A percentile compares a stretch with the other conserved stretches of the same genome.
Conservation (phyloP, 2,888 invertebrate genomes). For the Zonitis immaculata region DNA sequence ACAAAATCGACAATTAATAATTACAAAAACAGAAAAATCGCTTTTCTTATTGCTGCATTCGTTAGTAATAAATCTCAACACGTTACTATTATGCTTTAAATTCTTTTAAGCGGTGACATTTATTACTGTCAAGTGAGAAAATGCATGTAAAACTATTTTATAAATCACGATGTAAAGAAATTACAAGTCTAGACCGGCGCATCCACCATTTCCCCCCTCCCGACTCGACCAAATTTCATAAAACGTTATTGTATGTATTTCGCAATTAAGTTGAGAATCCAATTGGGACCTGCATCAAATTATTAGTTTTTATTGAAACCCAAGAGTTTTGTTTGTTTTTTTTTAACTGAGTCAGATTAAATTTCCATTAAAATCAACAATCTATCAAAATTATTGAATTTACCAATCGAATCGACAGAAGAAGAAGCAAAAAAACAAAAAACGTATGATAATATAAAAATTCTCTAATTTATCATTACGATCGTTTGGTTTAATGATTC, state of each 20-base stretch:
- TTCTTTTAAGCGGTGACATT: not conserved
- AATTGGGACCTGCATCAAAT: not conserved
- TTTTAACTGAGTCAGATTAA: not conserved
- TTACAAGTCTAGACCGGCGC: not conserved
- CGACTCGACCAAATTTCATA: no score
- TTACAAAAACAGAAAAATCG: not conserved
- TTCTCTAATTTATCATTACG: not conserved
- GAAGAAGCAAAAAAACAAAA: no score
- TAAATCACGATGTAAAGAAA: not conserved
- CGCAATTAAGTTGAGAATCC: not conserved
- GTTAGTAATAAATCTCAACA: no score
- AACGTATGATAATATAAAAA: no score
- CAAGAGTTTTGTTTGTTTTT: not conserved
- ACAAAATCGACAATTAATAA: not conserved
- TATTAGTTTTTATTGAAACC: not conserved
- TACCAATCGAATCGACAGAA: not conserved
- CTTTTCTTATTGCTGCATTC: not conserved
- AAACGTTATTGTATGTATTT: no score
- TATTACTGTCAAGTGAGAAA: not conserved
- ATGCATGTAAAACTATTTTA: not conserved
- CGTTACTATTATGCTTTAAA: no score
- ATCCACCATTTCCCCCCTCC: not conserved
- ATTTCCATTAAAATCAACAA: not conserved
- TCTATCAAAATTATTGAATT: not conserved
- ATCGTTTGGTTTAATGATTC: not conserved